A percentile compares a stretch with the other conserved stretches of the same genome.
phyloP scores from a whole-genome alignment of 2,888 invertebrate species.

The Craniophora ligustri region DNA sequence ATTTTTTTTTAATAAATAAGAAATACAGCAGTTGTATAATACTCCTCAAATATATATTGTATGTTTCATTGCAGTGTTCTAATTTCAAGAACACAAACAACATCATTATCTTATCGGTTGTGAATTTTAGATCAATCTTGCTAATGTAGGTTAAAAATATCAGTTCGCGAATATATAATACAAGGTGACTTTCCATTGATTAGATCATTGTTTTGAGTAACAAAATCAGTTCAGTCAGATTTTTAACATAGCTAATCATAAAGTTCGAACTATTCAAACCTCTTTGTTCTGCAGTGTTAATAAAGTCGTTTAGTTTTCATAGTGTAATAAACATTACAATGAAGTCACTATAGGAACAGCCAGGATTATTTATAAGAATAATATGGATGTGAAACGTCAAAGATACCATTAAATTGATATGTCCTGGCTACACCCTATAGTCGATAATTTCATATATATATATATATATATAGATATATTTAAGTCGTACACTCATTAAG shows the following conservation, averaged over 20 bases:
- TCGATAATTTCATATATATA: no score
- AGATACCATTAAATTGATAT: background rate
- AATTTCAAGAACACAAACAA: background rate
- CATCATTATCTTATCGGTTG: conserved; percentile 36
- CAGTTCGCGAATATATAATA: conserved; percentile 8
- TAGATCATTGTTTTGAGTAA: conserved; percentile 1
- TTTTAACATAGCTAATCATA: conserved; percentile 2
- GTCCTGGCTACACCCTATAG: conserved; percentile 31
- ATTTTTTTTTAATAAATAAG: no score
- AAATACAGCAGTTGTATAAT: background rate
- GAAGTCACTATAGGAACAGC: conserved; percentile 17
- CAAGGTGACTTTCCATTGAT: conserved; percentile 3
- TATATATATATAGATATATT: conserved; percentile 2
- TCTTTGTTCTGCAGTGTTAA: background rate
- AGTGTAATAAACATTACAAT: conserved; percentile 1
- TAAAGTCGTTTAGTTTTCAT: background rate
- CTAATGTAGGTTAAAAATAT: conserved; percentile 28
- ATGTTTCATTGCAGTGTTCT: background rate
- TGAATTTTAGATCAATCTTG: conserved; percentile 8
- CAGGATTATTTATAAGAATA: conserved; percentile 11
- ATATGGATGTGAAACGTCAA: background rate
- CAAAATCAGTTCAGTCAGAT: conserved; percentile 3
- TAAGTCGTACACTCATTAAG: conserved; percentile 16
- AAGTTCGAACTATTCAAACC: background rate
- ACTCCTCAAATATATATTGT: background rate